Evolutionary conservation across 1,140 invertebrate genomes (phyloP), one percentile per base, ranked within the genome.

Genomic region (Batillaria attramentaria): DNA sequence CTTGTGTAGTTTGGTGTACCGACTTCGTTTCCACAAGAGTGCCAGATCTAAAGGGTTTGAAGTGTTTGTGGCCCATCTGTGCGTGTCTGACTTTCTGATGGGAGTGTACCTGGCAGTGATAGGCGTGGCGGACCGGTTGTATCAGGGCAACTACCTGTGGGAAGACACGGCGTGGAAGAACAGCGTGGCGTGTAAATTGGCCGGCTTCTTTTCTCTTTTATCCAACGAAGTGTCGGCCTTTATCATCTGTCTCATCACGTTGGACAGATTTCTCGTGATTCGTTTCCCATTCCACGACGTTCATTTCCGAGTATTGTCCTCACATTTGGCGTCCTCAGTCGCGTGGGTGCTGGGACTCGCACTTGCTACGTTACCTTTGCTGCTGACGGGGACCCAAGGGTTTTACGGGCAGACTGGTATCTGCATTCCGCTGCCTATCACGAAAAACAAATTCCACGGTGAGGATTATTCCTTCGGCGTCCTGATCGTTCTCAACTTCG

Each of bases 181-280:
- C 41, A 24, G 69, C 69, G 8, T 18, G 37, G 37, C 41, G 6
- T 72, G 69, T n/a, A 42, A 8, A 3, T 0, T 72, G 8, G 69
- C 37, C 39, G 37, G 69, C 6, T 72, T 72, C 39, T 24, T 42
- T 1, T 6, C 69, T n/a, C 20, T 72, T 6, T 20, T 72, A 6
- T 42, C 37, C 69, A 42, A 41, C n/a, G 13, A 72, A 39, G 41
- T n/a, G 3, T 72, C 69, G 16, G 24, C 20, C 0, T 72, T 72
- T 24, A 4, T 41, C 13, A n/a, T 72, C 10, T 72, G 6, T 31
- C 41, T 72, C 37, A 41, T 72, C 39, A 72, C 69, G 28, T 2
- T 37, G 13, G 88, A 89, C 57, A 62, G 87, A 13, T 83, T 85
- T 57, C n/a, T 86, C 0, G 81, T 79, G 20, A 80, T 89, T 46